Base-by-base conservation (phyloP, 2,888 invertebrate species). In the Antitype chi region DNA sequence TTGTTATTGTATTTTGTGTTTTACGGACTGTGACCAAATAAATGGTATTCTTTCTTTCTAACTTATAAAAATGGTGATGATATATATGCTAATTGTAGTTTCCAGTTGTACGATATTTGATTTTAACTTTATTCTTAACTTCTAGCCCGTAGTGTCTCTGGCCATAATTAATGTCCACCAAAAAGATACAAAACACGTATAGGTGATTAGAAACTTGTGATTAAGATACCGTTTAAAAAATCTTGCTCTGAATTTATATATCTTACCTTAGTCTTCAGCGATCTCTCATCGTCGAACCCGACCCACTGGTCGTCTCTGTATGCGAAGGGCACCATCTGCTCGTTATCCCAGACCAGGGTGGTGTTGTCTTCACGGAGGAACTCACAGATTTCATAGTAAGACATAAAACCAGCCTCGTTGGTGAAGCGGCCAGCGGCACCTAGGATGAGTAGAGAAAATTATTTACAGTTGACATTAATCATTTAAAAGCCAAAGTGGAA, bases 271-370 rank as follows among this genome's bases (percentile, higher is more conserved):
- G 98, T 99, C 90, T 98, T 98, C 32, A 99, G 97, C 88, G 99
- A 99, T 87, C 99, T 97, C 90, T 99, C 99, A 90, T 99, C 99
- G 91, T 99, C 99, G 88, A 99, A 99, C 78, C 99, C 99, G 49
- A 99, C 98, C 99, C 99, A 99, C 88, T 99, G 99, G 93, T 99
- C 98, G 9, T 97, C 98, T 84, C 98, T 97, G 94, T 99, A 99
- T 0, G 99, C 99, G 93, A 99, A 99, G 15, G 99, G 99, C 74
- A 99, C 99, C 97, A 99, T 99, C 91, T 99, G 99, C 88, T 99
- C 99, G 84, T 99, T 99, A 92, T 99, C 99, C 99, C 99, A 99
- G 0, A 99, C 99, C 8, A 99, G 97, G 0, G 99, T 99, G 0
- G 99, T 99, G 92, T 99, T 99, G 87, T 98, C 98, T 84, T 98